Base-by-base conservation (phyloP, 2,113 vertebrate species). In the Cyprinodon brontotheroides region DNA sequence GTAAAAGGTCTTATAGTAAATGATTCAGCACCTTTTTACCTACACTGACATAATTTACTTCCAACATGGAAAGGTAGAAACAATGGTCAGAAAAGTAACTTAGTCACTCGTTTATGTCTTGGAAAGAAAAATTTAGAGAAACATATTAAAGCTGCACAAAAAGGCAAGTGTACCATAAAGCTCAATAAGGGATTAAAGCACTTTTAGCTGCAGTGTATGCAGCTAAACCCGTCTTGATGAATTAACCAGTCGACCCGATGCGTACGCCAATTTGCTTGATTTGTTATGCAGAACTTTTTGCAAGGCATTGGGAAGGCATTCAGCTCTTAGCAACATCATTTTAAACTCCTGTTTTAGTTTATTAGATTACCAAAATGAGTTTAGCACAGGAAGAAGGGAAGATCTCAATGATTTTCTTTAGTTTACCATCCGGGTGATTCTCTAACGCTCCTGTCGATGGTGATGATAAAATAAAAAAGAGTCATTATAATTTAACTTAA, bases 241-340 rank as follows among this genome's bases (percentile, higher is more conserved):
- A 82, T 85, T 65, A 75, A 90, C 88, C 67, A 74, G 80, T 45
- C 48, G 71, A 47, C 60, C 80, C 79, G 79, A 83, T 14, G 40
- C 1, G 40, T 41, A 61, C 68, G 78, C 61, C 74, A 63, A 84
- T 89, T 82, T 78, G 41, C 62, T 68, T 65, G 66, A 38, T 38
- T 70, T 69, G 62, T 77, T 64, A 80, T 65, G 60, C 65, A 75
- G 50, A 66, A 74, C 53, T 61, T 63, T 57, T 77, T 45, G 61
- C 22, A 75, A 76, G 62, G 65, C 72, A 66, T 29, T 9, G 22
- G 11, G 43, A 66, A 65, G 17, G 38, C 10, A 43, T 61, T 78
- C 15, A 11, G 66, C 75, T 75, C 41, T 43, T 37, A 48, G 29
- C 29, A 29, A 29, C n/a, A 3, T 20, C 36, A 41, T 41, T 70